Evolutionary conservation across 2,888 invertebrate genomes (phyloP).

Genomic region (Pristionchus maxplancki): DNA sequence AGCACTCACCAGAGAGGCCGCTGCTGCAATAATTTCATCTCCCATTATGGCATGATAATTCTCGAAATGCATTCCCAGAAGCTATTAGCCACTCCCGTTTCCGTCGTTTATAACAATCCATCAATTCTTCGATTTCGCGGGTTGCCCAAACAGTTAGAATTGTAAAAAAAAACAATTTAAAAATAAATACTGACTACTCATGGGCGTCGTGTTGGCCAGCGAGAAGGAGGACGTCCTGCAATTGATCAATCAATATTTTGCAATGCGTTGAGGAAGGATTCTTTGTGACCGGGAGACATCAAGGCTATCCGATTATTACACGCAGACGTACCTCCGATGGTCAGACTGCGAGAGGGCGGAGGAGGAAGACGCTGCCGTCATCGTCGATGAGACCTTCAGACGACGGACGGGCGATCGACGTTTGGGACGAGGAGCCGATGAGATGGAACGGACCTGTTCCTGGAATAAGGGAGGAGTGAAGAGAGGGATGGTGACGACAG

Average conservation of each 20-base stretch:
- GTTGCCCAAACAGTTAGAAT: no score
- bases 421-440: neutral
- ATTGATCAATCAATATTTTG: neutral
- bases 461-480: neutral
- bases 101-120: no score
- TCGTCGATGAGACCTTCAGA: neutral
- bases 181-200: neutral
- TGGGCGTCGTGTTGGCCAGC: neutral
- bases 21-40: neutral
- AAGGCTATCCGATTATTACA: neutral
- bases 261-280: neutral
- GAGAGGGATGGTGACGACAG: neutral
- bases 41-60: no score
- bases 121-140: no score
- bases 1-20: neutral
- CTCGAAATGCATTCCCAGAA: no score
- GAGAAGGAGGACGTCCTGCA: neutral
- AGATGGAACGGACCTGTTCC: neutral
- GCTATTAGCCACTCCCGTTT: no score
- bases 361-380: neutral
- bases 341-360: neutral
- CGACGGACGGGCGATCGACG: neutral
- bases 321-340: neutral
- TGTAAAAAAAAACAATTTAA: no score
- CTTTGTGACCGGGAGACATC: no score